A percentile compares a stretch with the other conserved stretches of the same genome.
phyloP scores from a whole-genome alignment of 1,140 invertebrate species.

The Neotoxoptera formosana region DNA sequence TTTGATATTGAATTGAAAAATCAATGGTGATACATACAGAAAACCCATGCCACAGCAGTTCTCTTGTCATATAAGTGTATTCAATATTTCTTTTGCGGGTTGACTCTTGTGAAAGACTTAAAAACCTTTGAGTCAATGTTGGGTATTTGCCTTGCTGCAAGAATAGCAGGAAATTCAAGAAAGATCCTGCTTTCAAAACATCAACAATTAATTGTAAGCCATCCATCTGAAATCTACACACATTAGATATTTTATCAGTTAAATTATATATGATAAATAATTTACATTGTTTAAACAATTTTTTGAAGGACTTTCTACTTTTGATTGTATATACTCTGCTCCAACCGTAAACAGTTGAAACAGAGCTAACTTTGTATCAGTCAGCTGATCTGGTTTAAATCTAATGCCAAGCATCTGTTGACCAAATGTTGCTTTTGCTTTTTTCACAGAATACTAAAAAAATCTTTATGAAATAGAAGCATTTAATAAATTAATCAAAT shows the following conservation, averaged over 20 bases:
- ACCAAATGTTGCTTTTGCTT: conserved; percentile 69
- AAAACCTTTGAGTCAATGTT: conserved; percentile 68
- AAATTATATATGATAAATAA: not conserved
- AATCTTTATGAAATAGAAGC: not conserved
- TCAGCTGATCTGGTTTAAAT: conserved; percentile 65
- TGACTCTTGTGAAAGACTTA: conserved; percentile 67
- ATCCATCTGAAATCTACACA: conserved; percentile 5
- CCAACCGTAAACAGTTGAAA: conserved; percentile 31
- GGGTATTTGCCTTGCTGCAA: conserved; percentile 70
- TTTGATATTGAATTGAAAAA: not conserved
- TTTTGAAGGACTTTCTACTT: conserved; percentile 42
- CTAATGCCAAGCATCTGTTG: conserved; percentile 70
- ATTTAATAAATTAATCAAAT: conserved; percentile 2
- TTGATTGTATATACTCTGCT: conserved; percentile 23
- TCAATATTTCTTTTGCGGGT: conserved; percentile 67
- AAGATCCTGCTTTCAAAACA: conserved; percentile 67
- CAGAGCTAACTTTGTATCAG: conserved; percentile 48
- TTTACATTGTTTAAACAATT: conserved; percentile 33
- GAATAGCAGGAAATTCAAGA: conserved; percentile 71
- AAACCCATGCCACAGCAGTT: conserved; percentile 74
- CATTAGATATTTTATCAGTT: not conserved
- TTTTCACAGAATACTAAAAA: conserved; percentile 66
- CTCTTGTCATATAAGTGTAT: conserved; percentile 71
- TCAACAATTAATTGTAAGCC: conserved; percentile 65
- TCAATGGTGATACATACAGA: conserved; percentile 66